Base-by-base conservation (phyloP, 2,113 vertebrate genomes). In the Lagopus muta region DNA sequence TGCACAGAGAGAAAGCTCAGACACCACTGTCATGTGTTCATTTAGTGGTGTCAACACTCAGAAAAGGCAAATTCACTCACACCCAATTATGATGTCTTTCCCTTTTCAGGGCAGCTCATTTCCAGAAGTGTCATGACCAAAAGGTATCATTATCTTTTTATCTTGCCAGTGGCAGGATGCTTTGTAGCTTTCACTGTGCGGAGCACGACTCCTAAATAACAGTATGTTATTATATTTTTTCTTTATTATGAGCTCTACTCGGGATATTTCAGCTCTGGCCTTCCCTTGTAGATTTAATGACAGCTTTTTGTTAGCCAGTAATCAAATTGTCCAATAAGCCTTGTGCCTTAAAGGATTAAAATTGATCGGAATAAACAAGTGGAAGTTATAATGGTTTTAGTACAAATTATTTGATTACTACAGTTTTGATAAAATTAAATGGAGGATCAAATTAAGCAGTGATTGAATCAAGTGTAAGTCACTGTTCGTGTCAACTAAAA, bases 381-480 rank as follows among this genome's bases (percentile, higher is more conserved):
- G 92, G 87, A 97, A 95, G 76, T 87, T 17, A 5, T 87, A 94
- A 88, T 47, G 72, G 9, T 92, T 96, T 77, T 67, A 94, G 86
- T 75, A 60, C 74, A 71, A 91, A 85, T 88, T 50, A 92, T 97
- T 86, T 84, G 82, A 86, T 96, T 95, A 91, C 88, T 84, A 32
- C 58, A 4, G 57, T 86, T 91, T 75, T 91, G 84, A 94, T 94
- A 84, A 94, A 96, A 92, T 96, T 92, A 96, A 95, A 95, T 92
- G 94, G 71, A 86, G 57, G 92, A 96, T 94, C 81, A 64, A 93
- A 96, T 97, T 91, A 96, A 92, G 74, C 77, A 62, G 74, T 71
- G 92, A 91, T 96, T 93, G 95, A 92, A 91, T 95, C 90, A 90
- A 96, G 81, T 43, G 54, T 82, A 85, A 96, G 74, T 30, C 77